Base-by-base conservation (phyloP, 2,888 invertebrate species). In the Noctua fimbriata region DNA sequence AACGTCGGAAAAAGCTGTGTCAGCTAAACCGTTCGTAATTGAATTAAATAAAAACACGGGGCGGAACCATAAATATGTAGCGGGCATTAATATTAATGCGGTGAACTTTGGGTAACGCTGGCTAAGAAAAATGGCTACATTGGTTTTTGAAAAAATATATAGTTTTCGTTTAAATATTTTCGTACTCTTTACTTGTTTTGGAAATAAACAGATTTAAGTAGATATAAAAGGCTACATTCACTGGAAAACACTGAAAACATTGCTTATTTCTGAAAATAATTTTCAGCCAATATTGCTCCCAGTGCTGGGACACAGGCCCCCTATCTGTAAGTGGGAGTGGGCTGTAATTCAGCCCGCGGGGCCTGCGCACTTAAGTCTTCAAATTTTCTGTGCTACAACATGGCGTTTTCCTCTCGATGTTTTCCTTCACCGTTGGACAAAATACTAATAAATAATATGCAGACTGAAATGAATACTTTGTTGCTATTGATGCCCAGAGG, bases 21-120 rank as follows among this genome's bases (percentile, higher is more conserved):
- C 79, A 49, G 70, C 83, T 84, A 87, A 87, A 88, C 79, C 84
- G 79, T 75, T 73, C 75, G 82, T 90, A 90, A 91, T 91, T 91
- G 91, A 91, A 91, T 91, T 91, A 85, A 91, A 89, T 88, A 89
- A 89, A 89, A 89, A 88, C 84, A 87, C 76, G 85, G 89, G 72
- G 76, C 81, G 79, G 73, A 74, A 83, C 81, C 90, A 92, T 92
- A 92, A 91, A 91, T 91, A 92, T 92, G 89, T 91, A 92, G 85
- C 47, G 74, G 88, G 79, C 91, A 91, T 92, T 89, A 92, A 92
- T 92, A 92, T 91, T 91, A 90, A 92, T 91, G 85, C 78, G 76
- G 79, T 72, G 86, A 84, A 88, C 81, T 88, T 87, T 88, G 83
- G 87, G 87, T 83, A 81, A 86, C 78, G 87, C 66, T 81, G 84